Percentiles rank a stretch among this genome's conserved stretches.
These are phyloP conservation scores for Actinostola sp. DNA, from an alignment of 92 coral and sea anemone genomes.

Conservation along the genomic window DNA sequence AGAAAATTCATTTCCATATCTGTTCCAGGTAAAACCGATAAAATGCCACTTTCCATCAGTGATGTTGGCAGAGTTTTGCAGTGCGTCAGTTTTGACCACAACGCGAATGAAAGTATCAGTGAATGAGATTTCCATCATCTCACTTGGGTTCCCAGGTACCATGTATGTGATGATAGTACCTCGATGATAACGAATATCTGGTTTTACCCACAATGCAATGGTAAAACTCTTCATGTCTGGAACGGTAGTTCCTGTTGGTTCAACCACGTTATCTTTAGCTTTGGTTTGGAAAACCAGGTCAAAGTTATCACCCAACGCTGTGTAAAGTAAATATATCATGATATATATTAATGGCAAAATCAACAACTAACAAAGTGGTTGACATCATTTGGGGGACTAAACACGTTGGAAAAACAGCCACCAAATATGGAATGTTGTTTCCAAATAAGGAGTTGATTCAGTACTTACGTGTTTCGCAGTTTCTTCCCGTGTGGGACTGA, in stretches of 20 bases:
- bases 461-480: constrained; percentile 66
- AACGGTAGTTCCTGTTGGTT: constrained; percentile 3
- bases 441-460: not conserved
- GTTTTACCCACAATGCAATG: constrained; percentile 53
- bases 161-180: constrained; percentile 67
- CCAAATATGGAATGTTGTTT: not conserved
- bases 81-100: constrained; percentile 31
- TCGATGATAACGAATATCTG: constrained; percentile 32
- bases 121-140: constrained; percentile 46
- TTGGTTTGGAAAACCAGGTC: constrained; percentile 40
- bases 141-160: constrained; percentile 31
- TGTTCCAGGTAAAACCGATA: constrained; percentile 61
- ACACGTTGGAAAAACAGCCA: too few relatives aligned
- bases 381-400: not conserved
- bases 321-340: not conserved
- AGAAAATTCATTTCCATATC: constrained; percentile 1
- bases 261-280: constrained; percentile 21
- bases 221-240: constrained; percentile 28
- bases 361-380: too few relatives aligned
- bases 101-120: constrained; percentile 24
- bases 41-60: constrained; percentile 62
- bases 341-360: too few relatives aligned
- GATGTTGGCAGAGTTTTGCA: constrained; percentile 25
- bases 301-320: constrained; percentile 53
- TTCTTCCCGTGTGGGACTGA: constrained; percentile 59